phyloP scores from a whole-genome alignment of 2,113 vertebrate genomes.

The Acrocephalus kingi region DNA sequence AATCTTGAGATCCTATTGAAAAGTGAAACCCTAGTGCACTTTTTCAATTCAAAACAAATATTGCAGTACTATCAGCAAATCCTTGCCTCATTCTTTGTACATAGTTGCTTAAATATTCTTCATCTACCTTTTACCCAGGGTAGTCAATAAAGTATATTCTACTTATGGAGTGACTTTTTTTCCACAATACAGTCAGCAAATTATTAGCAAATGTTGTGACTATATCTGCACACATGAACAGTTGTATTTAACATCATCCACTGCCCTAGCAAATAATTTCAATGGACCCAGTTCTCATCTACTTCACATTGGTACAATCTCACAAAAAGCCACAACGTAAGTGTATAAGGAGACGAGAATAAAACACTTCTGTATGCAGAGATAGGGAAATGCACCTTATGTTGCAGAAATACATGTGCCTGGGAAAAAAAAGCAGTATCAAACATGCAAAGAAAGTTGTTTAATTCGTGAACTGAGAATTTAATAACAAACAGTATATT shows the following conservation, averaged over 20 bases:
- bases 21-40: neutral
- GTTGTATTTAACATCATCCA: neutral
- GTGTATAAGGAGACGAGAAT: neutral
- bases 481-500: slow-evolving; percentile 19
- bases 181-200: neutral
- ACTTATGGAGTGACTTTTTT: neutral
- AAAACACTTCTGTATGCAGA: neutral
- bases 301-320: neutral
- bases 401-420: neutral
- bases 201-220: neutral
- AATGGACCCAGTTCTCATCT: neutral
- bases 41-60: neutral
- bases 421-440: neutral
- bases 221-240: neutral
- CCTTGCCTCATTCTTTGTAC: neutral
- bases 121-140: neutral
- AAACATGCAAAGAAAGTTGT: neutral
- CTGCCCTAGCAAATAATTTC: neutral
- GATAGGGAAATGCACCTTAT: neutral
- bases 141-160: neutral
- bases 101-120: neutral
- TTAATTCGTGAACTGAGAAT: neutral
- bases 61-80: neutral
- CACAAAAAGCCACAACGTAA: neutral
- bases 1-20: neutral